phyloP scores from a whole-genome alignment of 2,113 vertebrate species.

The Nycticryphes semicollaris region DNA sequence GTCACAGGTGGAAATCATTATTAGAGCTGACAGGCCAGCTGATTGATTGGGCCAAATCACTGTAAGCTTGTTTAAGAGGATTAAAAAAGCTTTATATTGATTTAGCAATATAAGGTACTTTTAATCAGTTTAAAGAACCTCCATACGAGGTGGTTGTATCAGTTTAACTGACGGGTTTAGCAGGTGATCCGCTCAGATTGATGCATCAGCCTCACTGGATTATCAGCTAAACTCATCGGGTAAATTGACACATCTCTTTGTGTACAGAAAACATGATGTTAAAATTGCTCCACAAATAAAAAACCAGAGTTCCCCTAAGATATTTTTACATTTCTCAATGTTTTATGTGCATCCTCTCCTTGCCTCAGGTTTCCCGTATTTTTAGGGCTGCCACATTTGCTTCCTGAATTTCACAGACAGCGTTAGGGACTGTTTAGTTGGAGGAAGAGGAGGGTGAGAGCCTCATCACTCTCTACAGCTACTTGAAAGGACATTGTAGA shows the following conservation, averaged over 20 bases:
- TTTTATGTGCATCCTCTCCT: neutral
- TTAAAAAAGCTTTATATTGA: constrained; percentile 57
- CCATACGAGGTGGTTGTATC: neutral
- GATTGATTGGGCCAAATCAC: constrained; percentile 36
- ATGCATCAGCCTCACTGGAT: neutral
- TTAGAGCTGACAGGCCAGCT: neutral
- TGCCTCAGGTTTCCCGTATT: neutral
- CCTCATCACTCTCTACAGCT: too few species aligned
- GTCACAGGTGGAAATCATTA: neutral
- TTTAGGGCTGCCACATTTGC: neutral
- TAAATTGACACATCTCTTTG: neutral
- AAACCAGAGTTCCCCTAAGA: neutral
- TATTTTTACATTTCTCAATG: neutral
- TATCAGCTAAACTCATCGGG: neutral
- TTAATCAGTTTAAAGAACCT: constrained; percentile 40
- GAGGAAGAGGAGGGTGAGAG: too few species aligned
- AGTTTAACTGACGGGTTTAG: neutral
- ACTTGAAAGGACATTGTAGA: too few species aligned
- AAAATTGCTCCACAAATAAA: neutral
- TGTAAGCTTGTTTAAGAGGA: constrained; percentile 50
- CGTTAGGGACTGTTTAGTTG: neutral
- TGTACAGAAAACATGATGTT: neutral
- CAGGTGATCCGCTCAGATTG: neutral
- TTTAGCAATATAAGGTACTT: constrained; percentile 38
- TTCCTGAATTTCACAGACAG: neutral